Conservation (phyloP, 2,113 vertebrate species). For the Glaucidium brasilianum region DNA sequence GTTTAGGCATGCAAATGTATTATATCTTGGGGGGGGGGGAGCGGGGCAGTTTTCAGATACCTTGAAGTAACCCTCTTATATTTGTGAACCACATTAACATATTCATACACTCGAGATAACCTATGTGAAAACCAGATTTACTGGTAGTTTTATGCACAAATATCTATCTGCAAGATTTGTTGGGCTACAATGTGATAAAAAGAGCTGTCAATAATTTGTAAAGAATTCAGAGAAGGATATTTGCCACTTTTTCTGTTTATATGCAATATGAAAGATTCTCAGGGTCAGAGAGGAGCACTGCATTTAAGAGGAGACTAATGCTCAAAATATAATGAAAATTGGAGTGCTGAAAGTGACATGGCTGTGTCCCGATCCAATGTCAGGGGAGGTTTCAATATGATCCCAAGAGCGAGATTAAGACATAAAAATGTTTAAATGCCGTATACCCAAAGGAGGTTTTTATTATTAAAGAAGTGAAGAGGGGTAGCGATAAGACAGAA, state of each 20-base stretch:
- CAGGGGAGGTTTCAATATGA: too few relatives aligned
- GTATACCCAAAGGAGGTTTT: too few relatives aligned
- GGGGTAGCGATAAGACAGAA: too few relatives aligned
- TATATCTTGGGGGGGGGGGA: not conserved
- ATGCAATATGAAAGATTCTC: not conserved
- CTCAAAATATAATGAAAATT: not conserved
- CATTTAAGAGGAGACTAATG: not conserved
- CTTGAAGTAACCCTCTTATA: not conserved
- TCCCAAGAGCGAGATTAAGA: too few relatives aligned
- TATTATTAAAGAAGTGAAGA: too few relatives aligned
- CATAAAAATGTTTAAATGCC: too few relatives aligned
- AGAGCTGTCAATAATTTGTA: not conserved
- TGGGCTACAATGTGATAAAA: not conserved
- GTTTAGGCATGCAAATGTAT: not conserved
- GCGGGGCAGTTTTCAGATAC: not conserved
- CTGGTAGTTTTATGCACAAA: not conserved
- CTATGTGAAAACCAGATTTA: not conserved
- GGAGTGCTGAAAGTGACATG: not conserved
- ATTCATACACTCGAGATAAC: not conserved
- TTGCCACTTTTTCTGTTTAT: not conserved
- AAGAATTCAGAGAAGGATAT: not conserved
- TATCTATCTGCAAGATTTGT: not conserved
- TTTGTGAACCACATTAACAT: not conserved
- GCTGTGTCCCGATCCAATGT: not conserved
- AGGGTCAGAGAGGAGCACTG: not conserved